These are phyloP conservation scores for Emydoidea blandingii DNA, from an alignment of 2,797 vertebrate species.

Conservation along the genomic window DNA sequence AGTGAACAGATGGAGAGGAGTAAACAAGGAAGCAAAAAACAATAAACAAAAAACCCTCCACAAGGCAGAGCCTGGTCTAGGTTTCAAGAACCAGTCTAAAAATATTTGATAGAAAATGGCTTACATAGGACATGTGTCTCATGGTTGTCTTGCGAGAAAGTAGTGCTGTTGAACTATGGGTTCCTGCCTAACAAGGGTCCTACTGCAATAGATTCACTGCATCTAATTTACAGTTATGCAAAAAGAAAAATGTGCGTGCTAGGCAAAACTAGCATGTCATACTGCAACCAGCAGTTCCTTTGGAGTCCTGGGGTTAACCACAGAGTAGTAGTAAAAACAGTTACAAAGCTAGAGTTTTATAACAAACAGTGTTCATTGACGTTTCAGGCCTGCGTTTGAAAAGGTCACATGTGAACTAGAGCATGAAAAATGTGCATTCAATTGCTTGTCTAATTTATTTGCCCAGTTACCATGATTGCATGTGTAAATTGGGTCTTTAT, in stretches of 20 bases:
- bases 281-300: not conserved
- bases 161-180: not conserved
- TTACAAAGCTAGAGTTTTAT: not conserved
- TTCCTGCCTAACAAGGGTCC: not conserved
- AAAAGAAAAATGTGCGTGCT: slow-evolving; percentile 1
- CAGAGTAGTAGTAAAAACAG: slow-evolving; percentile 23
- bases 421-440: not conserved
- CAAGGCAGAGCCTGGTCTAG: not conserved
- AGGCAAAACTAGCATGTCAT: slow-evolving; percentile 27
- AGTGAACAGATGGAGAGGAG: not conserved
- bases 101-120: not conserved
- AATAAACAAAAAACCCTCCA: not conserved
- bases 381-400: slow-evolving; percentile 43
- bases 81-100: not conserved
- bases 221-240: not conserved
- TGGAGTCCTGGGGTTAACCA: slow-evolving; percentile 46
- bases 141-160: not conserved
- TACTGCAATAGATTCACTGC: not conserved
- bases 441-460: not conserved
- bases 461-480: not conserved
- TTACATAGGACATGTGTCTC: not conserved
- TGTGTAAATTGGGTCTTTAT: not conserved
- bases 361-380: slow-evolving; percentile 27
- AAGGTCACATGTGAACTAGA: slow-evolving; percentile 11
- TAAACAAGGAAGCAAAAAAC: not conserved